phyloP scores from a whole-genome alignment of 1,140 invertebrate species.

The Helicorthomorpha holstii region DNA sequence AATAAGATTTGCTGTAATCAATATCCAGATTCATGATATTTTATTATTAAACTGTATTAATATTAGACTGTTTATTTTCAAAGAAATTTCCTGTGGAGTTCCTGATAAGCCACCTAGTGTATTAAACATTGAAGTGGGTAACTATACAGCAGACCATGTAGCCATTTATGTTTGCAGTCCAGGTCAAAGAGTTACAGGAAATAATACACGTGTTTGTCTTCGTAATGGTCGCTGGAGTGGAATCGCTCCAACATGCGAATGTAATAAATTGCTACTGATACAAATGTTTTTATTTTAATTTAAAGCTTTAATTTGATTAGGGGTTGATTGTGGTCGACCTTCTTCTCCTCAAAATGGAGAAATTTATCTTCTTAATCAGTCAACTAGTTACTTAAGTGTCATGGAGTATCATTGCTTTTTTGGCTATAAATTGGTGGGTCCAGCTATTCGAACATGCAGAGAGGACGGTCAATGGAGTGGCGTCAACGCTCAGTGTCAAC shows the following conservation, averaged over 20 bases:
- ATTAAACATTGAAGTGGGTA: conserved; percentile 37
- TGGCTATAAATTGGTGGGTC: conserved; percentile 59
- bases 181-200: conserved; percentile 62
- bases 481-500: conserved; percentile 55
- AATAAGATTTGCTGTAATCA: too few relatives aligned
- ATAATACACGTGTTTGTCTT: conserved; percentile 53
- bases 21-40: too few relatives aligned
- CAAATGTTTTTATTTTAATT: neutral
- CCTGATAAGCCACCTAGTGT: conserved; percentile 40
- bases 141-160: conserved; percentile 51
- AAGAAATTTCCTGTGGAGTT: conserved; percentile 59
- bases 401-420: conserved; percentile 78
- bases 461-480: conserved; percentile 69
- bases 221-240: conserved; percentile 68
- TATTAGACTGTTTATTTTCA: too few relatives aligned
- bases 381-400: conserved; percentile 57
- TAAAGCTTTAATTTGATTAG: conserved; percentile 29
- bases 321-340: conserved; percentile 63
- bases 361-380: conserved; percentile 66
- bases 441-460: conserved; percentile 60
- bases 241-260: conserved; percentile 52
- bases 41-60: too few relatives aligned
- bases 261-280: conserved; percentile 32
- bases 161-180: conserved; percentile 62
- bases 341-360: conserved; percentile 61